Percentiles rank a stretch among this genome's conserved stretches.
Evolutionary conservation across 2,797 vertebrate species (phyloP).

Genomic region (Hippopotamyrus pictus): DNA sequence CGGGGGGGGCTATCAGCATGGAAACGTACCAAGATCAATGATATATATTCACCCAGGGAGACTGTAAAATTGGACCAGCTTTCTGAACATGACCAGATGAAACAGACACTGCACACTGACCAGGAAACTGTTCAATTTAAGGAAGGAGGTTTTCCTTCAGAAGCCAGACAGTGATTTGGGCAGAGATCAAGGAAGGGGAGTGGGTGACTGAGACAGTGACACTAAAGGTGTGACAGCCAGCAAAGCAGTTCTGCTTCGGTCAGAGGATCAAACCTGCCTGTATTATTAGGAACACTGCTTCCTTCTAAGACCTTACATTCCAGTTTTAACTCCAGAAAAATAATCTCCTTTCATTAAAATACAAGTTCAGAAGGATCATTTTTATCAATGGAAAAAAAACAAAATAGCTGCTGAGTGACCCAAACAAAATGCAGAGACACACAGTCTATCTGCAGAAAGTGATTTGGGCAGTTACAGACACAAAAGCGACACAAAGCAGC

Average conservation of each 20-base stretch:
- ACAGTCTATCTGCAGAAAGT: neutral
- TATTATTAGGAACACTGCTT: neutral
- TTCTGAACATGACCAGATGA: conserved; percentile 5
- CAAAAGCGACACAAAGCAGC: neutral
- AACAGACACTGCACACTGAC: neutral
- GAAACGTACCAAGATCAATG: neutral
- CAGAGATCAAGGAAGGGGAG: conserved; percentile 8
- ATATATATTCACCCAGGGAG: conserved; percentile 14
- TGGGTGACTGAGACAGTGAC: conserved; percentile 24
- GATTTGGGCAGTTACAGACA: neutral
- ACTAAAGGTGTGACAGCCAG: conserved; percentile 30
- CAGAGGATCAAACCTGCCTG: neutral
- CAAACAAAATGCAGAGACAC: neutral
- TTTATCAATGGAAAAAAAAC: neutral
- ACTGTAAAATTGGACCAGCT: conserved; percentile 21
- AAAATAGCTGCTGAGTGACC: neutral
- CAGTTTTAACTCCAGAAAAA: neutral
- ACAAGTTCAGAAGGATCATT: neutral
- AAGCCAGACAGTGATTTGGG: conserved; percentile 18
- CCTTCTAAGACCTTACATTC: neutral
- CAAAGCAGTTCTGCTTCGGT: neutral
- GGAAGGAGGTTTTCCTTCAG: conserved; percentile 16
- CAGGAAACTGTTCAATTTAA: conserved; percentile 26
- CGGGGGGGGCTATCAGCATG: neutral
- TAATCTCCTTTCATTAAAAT: neutral